These are phyloP conservation scores for Aldrovandia affinis DNA, from an alignment of 2,797 vertebrate species.

Conservation along the genomic window DNA sequence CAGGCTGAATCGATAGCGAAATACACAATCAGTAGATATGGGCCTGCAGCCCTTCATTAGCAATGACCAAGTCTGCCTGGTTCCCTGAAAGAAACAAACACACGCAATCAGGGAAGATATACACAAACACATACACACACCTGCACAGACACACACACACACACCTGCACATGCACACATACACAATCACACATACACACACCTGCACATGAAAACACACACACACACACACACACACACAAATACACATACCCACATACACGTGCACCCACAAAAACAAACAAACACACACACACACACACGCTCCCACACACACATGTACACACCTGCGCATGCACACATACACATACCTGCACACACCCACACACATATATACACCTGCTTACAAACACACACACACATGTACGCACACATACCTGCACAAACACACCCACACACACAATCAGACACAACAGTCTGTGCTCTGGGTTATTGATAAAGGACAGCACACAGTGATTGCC, in stretches of 20 bases:
- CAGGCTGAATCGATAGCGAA: background rate
- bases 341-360: too few relatives aligned
- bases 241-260: too few relatives aligned
- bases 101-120: background rate
- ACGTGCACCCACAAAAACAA: too few relatives aligned
- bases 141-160: background rate
- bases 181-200: background rate
- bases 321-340: too few relatives aligned
- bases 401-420: background rate
- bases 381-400: too few relatives aligned
- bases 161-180: background rate
- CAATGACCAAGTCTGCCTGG: background rate
- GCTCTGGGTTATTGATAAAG: background rate
- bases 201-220: background rate
- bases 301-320: too few relatives aligned
- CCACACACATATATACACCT: too few relatives aligned
- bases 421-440: background rate
- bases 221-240: background rate
- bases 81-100: background rate
- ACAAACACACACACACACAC: too few relatives aligned
- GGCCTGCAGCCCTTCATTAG: background rate
- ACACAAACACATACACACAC: background rate
- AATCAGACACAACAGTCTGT: background rate
- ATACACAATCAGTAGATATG: background rate
- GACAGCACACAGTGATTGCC: background rate